A percentile compares a stretch with the other conserved stretches of the same genome.
phyloP scores from a whole-genome alignment of 1,140 invertebrate genomes.

The Ruditapes philippinarum region DNA sequence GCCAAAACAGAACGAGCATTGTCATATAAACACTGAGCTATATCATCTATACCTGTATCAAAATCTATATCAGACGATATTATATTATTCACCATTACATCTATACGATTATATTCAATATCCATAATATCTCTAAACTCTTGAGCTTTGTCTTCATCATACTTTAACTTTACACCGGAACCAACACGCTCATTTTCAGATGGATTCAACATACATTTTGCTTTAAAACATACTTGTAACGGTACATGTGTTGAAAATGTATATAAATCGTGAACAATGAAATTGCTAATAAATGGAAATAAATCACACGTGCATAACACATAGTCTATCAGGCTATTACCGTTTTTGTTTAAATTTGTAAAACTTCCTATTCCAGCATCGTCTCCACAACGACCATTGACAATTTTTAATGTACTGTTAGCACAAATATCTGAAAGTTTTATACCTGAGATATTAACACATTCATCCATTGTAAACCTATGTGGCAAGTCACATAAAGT shows the following conservation, averaged over 20 bases:
- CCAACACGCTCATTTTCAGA: background rate
- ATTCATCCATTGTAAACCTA: background rate
- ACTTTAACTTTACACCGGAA: background rate
- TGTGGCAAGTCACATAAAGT: background rate
- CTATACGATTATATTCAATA: background rate
- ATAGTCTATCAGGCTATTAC: background rate
- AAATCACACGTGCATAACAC: background rate
- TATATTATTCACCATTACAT: background rate
- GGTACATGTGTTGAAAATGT: background rate
- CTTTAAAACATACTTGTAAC: background rate
- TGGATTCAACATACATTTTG: background rate
- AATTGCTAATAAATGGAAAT: background rate
- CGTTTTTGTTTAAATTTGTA: background rate
- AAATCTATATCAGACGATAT: background rate
- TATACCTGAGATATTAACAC: background rate
- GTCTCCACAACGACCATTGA: background rate
- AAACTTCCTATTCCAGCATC: background rate
- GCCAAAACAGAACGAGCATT: background rate
- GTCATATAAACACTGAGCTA: background rate
- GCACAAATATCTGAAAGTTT: background rate
- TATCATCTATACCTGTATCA: background rate
- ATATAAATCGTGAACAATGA: background rate
- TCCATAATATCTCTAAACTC: background rate
- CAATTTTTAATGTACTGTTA: background rate
- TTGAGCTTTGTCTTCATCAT: background rate